These are phyloP conservation scores for Callipepla californica DNA, from an alignment of 2,113 vertebrate species.

Conservation along the genomic window DNA sequence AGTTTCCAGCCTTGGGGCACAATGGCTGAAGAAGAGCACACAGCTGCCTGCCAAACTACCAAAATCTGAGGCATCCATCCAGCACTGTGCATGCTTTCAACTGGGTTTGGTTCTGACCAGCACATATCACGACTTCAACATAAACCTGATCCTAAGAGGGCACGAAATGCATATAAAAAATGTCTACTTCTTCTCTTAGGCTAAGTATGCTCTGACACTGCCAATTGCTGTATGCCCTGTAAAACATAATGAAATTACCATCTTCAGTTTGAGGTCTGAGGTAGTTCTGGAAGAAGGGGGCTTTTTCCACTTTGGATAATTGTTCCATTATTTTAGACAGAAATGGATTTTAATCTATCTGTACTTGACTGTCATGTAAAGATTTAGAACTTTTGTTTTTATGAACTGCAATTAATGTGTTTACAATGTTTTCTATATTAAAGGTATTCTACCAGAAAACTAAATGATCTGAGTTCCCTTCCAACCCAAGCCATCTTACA, in stretches of 20 bases:
- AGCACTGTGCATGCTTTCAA: fast-evolving
- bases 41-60: background rate
- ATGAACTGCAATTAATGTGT: background rate
- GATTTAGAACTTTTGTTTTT: conserved; percentile 26
- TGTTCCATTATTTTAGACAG: background rate
- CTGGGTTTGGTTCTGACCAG: background rate
- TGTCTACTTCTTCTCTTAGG: background rate
- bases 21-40: background rate
- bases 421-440: conserved; percentile 38
- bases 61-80: background rate
- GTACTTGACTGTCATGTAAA: background rate
- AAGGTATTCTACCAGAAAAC: background rate
- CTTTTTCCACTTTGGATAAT: background rate
- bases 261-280: background rate
- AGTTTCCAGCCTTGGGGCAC: background rate
- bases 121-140: background rate
- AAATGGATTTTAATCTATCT: background rate
- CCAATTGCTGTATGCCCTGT: background rate
- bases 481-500: no score
- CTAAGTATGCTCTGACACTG: background rate
- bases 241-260: background rate
- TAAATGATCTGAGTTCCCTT: no score
- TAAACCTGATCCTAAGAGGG: background rate
- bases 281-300: background rate
- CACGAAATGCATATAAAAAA: background rate